Evolutionary conservation across 2,888 invertebrate genomes (phyloP).

Genomic region (Clusia tigrina): DNA sequence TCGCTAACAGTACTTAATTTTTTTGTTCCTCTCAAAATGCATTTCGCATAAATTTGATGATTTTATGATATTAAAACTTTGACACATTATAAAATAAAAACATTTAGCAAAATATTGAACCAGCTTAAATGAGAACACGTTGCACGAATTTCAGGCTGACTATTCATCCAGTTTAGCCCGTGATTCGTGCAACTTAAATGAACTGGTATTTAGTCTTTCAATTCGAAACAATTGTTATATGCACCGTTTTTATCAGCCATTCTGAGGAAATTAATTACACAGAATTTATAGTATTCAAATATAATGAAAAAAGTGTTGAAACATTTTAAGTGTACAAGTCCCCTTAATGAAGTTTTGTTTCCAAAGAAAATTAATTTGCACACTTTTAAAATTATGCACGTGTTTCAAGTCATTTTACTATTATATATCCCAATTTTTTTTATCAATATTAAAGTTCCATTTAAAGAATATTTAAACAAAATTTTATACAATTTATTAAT

Average conservation of each 20-base stretch:
- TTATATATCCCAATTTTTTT: too few species aligned
- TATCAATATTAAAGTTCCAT: too few species aligned
- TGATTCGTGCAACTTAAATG: slow-evolving; percentile 38
- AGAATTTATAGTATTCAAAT: too few species aligned
- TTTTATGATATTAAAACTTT: slow-evolving; percentile 64
- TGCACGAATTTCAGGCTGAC: slow-evolving; percentile 32
- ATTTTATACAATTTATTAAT: too few species aligned
- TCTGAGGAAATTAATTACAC: too few species aligned
- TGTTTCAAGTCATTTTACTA: slow-evolving; percentile 10
- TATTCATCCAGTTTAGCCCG: slow-evolving; percentile 36
- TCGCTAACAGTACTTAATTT: too few species aligned
- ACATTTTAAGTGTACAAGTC: not conserved
- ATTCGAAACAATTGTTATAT: slow-evolving; percentile 27
- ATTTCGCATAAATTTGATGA: slow-evolving; percentile 58
- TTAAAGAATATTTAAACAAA: too few species aligned
- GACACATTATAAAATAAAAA: slow-evolving; percentile 47
- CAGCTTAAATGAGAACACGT: slow-evolving; percentile 4
- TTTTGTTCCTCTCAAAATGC: slow-evolving; percentile 42
- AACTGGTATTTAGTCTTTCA: slow-evolving; percentile 26
- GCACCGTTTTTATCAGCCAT: slow-evolving; percentile 23
- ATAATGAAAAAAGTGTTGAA: too few species aligned
- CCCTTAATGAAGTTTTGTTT: not conserved
- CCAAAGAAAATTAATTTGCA: slow-evolving; percentile 15
- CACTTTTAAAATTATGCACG: slow-evolving; percentile 21
- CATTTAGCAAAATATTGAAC: slow-evolving; percentile 1